Evolutionary conservation across 2,797 vertebrate genomes (phyloP).

Genomic region (Propithecus deckenii): DNA sequence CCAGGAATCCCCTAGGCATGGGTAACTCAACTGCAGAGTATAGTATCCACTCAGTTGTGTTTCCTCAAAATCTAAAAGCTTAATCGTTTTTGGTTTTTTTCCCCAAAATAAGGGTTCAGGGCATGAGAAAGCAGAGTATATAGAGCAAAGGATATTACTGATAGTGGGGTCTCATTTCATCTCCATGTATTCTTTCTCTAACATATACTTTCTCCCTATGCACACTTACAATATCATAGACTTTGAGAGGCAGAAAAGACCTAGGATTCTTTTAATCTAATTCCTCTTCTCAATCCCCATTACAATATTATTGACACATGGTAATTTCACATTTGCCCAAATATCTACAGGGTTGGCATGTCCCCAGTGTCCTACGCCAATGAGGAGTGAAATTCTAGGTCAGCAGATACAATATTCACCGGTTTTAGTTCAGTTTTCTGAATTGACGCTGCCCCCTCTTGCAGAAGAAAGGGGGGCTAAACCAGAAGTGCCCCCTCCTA

Average conservation of each 20-base stretch:
- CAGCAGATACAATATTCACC: neutral
- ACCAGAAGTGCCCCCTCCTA: neutral
- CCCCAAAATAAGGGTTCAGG: neutral
- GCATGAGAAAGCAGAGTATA: neutral
- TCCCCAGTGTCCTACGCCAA: neutral
- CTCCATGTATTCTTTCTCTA: neutral
- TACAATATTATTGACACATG: neutral
- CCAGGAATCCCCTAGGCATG: neutral
- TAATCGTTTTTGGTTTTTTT: neutral
- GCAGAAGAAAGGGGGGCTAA: neutral
- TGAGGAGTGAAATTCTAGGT: neutral
- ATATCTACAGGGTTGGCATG: neutral
- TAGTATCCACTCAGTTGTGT: neutral
- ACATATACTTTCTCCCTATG: neutral
- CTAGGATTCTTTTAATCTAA: neutral
- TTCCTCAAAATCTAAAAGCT: slow-evolving; percentile 1
- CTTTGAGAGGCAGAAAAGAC: neutral
- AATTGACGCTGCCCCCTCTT: neutral
- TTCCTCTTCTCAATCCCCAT: neutral
- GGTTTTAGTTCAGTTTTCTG: neutral
- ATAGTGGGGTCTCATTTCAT: neutral
- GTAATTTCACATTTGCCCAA: neutral
- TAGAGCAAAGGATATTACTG: neutral
- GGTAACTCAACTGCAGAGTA: neutral
- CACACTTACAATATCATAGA: neutral